Base-by-base conservation (phyloP, 2,888 invertebrate species). In the Smittia sp. region DNA sequence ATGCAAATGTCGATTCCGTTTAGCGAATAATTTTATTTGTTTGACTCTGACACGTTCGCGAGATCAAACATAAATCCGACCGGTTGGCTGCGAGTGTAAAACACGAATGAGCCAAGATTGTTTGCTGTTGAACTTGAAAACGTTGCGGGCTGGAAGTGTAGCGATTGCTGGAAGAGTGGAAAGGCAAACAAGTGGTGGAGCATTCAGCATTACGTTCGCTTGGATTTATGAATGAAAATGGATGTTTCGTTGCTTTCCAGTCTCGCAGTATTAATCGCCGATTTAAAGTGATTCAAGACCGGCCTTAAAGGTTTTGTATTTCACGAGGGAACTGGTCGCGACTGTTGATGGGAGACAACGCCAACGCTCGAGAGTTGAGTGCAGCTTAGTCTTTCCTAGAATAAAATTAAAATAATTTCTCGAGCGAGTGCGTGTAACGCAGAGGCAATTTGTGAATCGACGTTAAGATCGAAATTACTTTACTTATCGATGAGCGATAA, bases 101-200 rank as follows among this genome's bases (percentile, higher is more conserved):
- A 52, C 69, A 70, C 69, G 69, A 70, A 70, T 70, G 69, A 70
- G 52, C 24, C 18, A 18, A 58, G 20, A 22, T 22, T 18, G 2
- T n/a, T 46, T 11, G 15, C 32, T 46, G 18, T 4, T 32, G 25
- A 7, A 39, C 52, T 54, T 54, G 54, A 69, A 69, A 52, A 69
- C 27, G 15, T 15, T 70, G 25, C 7, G n/a, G 46, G 20, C 27
- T 70, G 69, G 69, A 70, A 54, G 24, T 11, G 32, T 11, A 27
- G 67, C 18, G 68, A 68, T 39, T 46, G 68, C 46, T 68, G 6
- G 25, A 65, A 27, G 65, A 15, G 9, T 46, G 39, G 39, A 68
- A 68, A 38, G 38, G 11, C 25, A 68, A 68, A 68, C 68, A 68
- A 68, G 68, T 46, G 66, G 66, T 38, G 25, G 38, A 66, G n/a